Base-by-base conservation (phyloP, 2,797 vertebrate species). In the Acipenser oxyrinchus region DNA sequence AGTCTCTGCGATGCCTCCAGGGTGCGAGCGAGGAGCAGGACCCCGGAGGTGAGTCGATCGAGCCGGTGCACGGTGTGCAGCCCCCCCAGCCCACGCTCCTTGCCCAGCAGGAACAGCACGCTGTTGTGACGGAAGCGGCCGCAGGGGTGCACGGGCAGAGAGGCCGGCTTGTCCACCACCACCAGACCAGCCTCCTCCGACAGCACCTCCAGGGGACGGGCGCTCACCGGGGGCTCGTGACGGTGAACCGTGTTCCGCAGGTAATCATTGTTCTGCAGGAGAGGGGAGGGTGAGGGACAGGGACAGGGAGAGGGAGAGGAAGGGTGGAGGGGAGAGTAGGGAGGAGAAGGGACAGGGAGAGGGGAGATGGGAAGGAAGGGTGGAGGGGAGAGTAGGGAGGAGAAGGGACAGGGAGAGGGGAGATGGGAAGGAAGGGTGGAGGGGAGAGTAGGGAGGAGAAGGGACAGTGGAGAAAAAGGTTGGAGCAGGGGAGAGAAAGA, bases 81-180 rank as follows among this genome's bases (percentile, higher is more conserved):
- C 63, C 93, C 91, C 50, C 84, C 88, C 65, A 99, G 81, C 0
- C 91, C 89, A 0, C 83, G 87, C 74, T 99, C 97, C 76, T 98
- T 99, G 15, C 96, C 96, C 69, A 99, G 78, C 75, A 99, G 95
- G 81, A 99, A 99, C 75, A 99, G 97, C 67, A 99, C 93, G 0
- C 94, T 95, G 86, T 99, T 99, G 85, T 99, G 96, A 10, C 96
- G 89, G 78, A 94, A 97, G n/a, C 97, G 90, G 13, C 97, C 97
- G 0, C 97, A 99, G 0, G 97, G 97, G 55, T 99, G 97, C 0
- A 99, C 97, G 0, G 97, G 97, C 66, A 99, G 86, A 1, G 97
- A 99, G 7, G 96, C 90, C 0, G 97, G 96, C 66, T 99, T 99
- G 79, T 99, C 89, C 8, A 99, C 92, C 23, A 97, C 96, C 1